A percentile compares a stretch with the other conserved stretches of the same genome.
Evolutionary conservation across 2,113 vertebrate genomes (phyloP).

Genomic region (Xenus cinereus): DNA sequence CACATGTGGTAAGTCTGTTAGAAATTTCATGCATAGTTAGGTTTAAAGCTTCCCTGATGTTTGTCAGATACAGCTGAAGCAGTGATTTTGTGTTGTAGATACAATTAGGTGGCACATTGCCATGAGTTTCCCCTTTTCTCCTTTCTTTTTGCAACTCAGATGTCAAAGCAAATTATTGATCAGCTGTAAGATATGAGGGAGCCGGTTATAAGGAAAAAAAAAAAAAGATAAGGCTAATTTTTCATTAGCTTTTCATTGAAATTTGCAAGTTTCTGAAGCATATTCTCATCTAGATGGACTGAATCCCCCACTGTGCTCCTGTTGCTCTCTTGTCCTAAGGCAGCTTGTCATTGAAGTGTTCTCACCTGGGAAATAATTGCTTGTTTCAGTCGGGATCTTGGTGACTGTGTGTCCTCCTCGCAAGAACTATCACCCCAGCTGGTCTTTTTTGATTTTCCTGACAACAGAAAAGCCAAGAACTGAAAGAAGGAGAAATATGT

Average conservation of each 20-base stretch:
- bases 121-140: not conserved
- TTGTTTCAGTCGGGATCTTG: not conserved
- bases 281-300: not conserved
- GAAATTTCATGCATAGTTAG: constrained; percentile 57
- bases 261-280: not conserved
- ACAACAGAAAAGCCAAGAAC: not conserved
- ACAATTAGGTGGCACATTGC: constrained; percentile 57
- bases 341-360: not conserved
- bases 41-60: constrained; percentile 54
- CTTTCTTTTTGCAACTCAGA: not conserved
- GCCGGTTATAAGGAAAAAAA: not conserved
- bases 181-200: not conserved
- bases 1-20: constrained; percentile 50
- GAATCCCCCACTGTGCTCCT: accelerated
- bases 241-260: not conserved
- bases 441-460: not conserved
- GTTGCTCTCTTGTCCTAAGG: not conserved
- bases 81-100: constrained; percentile 44
- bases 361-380: constrained; percentile 14
- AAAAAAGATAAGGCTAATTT: not conserved
- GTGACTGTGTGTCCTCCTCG: not conserved
- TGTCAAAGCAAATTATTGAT: constrained; percentile 57
- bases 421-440: not conserved
- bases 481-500: not conserved
- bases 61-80: constrained; percentile 21